These are phyloP conservation scores for Diabrotica virgifera DNA, from an alignment of 1,140 invertebrate species.

Conservation along the genomic window DNA sequence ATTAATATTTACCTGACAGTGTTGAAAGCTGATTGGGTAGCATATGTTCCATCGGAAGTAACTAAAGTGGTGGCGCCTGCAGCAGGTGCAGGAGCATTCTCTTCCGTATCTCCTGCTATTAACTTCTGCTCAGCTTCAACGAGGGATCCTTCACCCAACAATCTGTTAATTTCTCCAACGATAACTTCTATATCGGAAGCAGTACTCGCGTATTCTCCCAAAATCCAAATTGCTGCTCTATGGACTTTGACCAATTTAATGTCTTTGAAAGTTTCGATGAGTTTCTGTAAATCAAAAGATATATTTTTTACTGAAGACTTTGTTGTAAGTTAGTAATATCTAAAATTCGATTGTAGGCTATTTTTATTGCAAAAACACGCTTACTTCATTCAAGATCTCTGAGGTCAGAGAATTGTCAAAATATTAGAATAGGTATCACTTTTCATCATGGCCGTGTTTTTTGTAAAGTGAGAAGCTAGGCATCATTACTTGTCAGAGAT, in stretches of 20 bases:
- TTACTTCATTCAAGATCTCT: too few relatives aligned
- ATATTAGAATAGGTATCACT: too few relatives aligned
- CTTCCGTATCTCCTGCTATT: constrained; percentile 63
- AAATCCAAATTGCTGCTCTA: constrained; percentile 94
- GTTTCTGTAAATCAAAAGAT: constrained; percentile 52
- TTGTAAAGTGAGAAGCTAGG: too few relatives aligned
- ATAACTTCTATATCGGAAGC: constrained; percentile 77
- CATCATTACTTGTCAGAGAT: too few relatives aligned
- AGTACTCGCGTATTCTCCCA: constrained; percentile 90
- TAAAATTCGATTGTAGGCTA: too few relatives aligned
- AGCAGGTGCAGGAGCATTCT: constrained; percentile 34
- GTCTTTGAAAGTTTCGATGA: constrained; percentile 77
- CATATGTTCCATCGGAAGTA: constrained; percentile 99
- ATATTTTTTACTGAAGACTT: neutral
- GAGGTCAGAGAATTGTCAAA: too few relatives aligned
- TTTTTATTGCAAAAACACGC: too few relatives aligned
- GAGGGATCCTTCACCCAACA: constrained; percentile 85
- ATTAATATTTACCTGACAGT: constrained; percentile 60
- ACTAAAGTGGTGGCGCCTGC: constrained; percentile 61
- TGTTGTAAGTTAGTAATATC: too few relatives aligned
- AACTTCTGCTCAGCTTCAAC: constrained; percentile 84
- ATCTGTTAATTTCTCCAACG: constrained; percentile 70
- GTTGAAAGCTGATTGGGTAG: constrained; percentile 95
- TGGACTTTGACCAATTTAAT: constrained; percentile 87
- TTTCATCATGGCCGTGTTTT: too few relatives aligned